Evolutionary conservation across 1,140 invertebrate species (phyloP), one percentile per base, ranked within the genome.

Genomic region (Dendroctonus valens): DNA sequence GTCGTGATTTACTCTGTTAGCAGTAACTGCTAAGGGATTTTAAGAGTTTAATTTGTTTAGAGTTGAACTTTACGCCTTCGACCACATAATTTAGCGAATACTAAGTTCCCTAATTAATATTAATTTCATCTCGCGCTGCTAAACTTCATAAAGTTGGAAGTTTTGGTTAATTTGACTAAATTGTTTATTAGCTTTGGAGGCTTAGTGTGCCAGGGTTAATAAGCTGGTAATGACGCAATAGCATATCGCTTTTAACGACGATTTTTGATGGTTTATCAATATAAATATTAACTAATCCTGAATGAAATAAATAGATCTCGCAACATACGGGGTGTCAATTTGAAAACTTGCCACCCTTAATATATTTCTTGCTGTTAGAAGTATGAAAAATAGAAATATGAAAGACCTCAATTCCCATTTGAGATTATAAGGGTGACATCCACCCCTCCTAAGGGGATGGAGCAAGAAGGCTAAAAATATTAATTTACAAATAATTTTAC

Each of bases 71-170:
- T 59, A 49, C 42, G 58, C 41, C 58, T 48, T 59, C 15, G 58
- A 37, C 58, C 58, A 59, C 58, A 49, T 59, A 59, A 59, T 59
- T 59, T 44, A 44, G 58, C 58, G 58, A 59, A 59, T 59, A 59
- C 49, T 59, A 59, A 59, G 58, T 59, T 59, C 39, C 58, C 58
- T 59, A 59, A 59, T 59, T 59, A 59, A 59, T 59, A 59, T 59
- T 59, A 59, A 59, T 59, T 59, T 59, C 58, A 59, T 59, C 58
- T 59, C 58, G 58, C 12, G 58, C 58, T 49, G 58, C 37, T 59
- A 38, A 59, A 59, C 58, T 59, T 59, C 58, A 49, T 48, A 59
- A 59, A 59, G 42, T 59, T 49, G 41, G 41, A 59, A 59, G 58
- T 59, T 59, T 59, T 59, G 49, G 58, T 41, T 48, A 59, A 59